phyloP scores from a whole-genome alignment of 2,888 invertebrate species.

The Tetragnatha montana region DNA sequence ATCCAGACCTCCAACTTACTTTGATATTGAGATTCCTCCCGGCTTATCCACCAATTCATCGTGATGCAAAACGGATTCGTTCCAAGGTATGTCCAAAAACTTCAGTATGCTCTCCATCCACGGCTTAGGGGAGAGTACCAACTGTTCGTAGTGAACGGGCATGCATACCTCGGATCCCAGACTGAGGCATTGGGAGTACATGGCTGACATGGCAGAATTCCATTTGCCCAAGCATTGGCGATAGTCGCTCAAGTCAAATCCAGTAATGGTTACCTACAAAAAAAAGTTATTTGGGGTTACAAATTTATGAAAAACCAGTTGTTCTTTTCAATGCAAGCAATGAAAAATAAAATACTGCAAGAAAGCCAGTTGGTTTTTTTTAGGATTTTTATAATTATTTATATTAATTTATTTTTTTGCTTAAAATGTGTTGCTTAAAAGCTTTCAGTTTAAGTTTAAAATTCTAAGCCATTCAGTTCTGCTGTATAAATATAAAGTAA shows the following conservation, averaged over 20 bases:
- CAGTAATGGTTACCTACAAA: slow-evolving; percentile 85
- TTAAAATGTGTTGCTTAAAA: no score
- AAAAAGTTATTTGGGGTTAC: neutral
- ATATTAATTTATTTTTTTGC: no score
- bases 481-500: no score
- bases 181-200: slow-evolving; percentile 94
- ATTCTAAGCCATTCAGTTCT: no score
- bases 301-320: neutral
- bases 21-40: slow-evolving; percentile 94
- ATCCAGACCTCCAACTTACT: slow-evolving; percentile 81
- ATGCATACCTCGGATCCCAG: slow-evolving; percentile 82
- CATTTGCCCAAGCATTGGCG: slow-evolving; percentile 96
- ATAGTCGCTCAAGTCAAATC: slow-evolving; percentile 95
- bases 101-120: slow-evolving; percentile 91
- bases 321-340: no score
- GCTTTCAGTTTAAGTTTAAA: no score
- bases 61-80: slow-evolving; percentile 96
- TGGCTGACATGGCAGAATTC: slow-evolving; percentile 95
- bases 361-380: no score
- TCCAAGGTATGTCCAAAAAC: slow-evolving; percentile 95
- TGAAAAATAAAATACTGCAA: no score
- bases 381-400: no score
- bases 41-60: slow-evolving; percentile 97
- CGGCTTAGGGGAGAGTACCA: slow-evolving; percentile 93
- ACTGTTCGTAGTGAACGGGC: slow-evolving; percentile 96